Percentiles rank a stretch among this genome's conserved stretches.
Conservation (phyloP, 2,113 vertebrate species). For the Sinocyclocheilus anshuiensis region DNA sequence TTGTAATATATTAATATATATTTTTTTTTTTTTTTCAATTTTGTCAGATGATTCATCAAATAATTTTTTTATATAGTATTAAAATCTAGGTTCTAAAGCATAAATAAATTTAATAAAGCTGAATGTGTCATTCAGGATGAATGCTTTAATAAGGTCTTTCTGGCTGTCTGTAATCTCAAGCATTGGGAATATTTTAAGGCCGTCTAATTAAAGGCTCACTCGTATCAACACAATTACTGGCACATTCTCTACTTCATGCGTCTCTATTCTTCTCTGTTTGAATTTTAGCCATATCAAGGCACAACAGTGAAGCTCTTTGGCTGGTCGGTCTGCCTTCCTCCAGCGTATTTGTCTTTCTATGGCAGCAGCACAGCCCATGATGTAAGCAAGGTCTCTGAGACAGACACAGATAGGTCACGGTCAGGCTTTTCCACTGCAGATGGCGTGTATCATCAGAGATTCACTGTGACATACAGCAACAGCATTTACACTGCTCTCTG, state of each 20-base stretch:
- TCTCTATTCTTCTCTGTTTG: not conserved
- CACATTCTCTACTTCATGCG: not conserved
- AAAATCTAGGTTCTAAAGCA: not conserved
- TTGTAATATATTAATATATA: not conserved
- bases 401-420: not conserved
- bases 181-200: conserved; percentile 21
- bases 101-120: not conserved
- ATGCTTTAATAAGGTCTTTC: not conserved
- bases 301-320: conserved; percentile 6
- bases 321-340: not conserved
- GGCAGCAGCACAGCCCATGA: not conserved
- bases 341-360: not conserved
- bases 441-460: conserved; percentile 42
- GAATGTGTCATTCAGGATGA: not conserved
- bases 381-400: conserved; percentile 19
- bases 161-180: not conserved
- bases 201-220: not conserved
- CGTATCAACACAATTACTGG: not conserved
- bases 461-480: not conserved
- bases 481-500: not conserved
- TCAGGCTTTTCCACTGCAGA: conserved; percentile 30
- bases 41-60: not conserved
- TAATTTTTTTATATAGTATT: not conserved
- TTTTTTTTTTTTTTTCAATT: not conserved
- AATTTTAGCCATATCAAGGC: conserved; percentile 24